Evolutionary conservation across 2,888 invertebrate species (phyloP).

Genomic region (Sesia apiformis): DNA sequence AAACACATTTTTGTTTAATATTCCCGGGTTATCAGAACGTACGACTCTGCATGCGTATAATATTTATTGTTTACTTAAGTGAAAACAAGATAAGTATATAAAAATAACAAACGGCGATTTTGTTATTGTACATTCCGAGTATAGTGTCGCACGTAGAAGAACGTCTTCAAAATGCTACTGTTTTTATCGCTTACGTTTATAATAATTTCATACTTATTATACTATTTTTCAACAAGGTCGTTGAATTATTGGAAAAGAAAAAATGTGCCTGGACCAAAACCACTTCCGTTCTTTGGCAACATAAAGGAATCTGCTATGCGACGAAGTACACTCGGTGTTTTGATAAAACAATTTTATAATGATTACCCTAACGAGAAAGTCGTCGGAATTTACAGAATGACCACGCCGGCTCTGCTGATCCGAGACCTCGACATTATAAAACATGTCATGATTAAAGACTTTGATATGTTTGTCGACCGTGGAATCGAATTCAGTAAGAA

Average conservation of each 20-base stretch:
- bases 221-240: conserved; percentile 14
- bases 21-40: no score
- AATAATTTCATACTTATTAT: conserved; percentile 1
- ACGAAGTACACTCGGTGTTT: conserved; percentile 8
- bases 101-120: no score
- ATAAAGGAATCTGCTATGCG: conserved; percentile 13
- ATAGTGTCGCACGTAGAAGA: no score
- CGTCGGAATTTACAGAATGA: conserved; percentile 9
- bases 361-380: conserved; percentile 11
- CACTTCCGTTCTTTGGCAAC: conserved; percentile 20
- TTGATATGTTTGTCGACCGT: conserved; percentile 10
- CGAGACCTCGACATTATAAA: conserved; percentile 14
- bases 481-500: conserved; percentile 4
- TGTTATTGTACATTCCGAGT: no score
- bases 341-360: conserved; percentile 16
- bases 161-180: not conserved
- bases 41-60: no score
- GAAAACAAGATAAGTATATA: no score
- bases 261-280: conserved; percentile 18
- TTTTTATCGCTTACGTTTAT: not conserved
- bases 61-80: no score
- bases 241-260: conserved; percentile 16
- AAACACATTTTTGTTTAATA: no score
- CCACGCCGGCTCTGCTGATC: conserved; percentile 8
- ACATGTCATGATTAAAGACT: conserved; percentile 13